phyloP scores from a whole-genome alignment of 2,888 invertebrate species.

The Apotomis turbidana region DNA sequence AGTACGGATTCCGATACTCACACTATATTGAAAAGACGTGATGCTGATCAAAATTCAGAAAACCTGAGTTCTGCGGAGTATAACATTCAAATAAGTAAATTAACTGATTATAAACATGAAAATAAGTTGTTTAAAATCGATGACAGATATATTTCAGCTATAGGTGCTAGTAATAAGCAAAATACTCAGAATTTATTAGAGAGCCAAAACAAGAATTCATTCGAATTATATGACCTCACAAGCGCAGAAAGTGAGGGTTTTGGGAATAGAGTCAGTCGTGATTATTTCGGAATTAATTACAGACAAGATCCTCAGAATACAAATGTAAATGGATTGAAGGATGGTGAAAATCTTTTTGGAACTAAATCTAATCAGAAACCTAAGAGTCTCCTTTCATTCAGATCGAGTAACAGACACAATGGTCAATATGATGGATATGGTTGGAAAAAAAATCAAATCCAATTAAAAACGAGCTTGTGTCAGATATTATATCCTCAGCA shows the following conservation, averaged over 20 bases:
- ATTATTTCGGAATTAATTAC: background rate
- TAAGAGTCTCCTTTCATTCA: slow-evolving; percentile 1
- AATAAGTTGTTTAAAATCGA: no score
- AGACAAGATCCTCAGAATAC: background rate
- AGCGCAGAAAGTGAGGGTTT: background rate
- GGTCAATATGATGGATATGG: background rate
- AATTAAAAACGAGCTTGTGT: background rate
- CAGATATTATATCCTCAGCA: background rate
- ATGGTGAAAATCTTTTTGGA: background rate
- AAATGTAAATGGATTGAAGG: background rate
- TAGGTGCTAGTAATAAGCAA: no score
- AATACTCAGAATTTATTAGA: background rate
- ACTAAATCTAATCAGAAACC: background rate
- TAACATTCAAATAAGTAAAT: no score
- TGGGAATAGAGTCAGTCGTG: background rate
- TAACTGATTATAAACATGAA: no score
- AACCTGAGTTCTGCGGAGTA: no score
- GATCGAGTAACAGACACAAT: background rate
- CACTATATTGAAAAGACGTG: no score
- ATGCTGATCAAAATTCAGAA: no score
- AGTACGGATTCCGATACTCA: no score
- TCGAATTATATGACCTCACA: background rate
- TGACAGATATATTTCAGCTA: no score
- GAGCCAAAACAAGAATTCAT: background rate
- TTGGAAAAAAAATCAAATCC: background rate